Base-by-base conservation (phyloP, 2,797 vertebrate species). In the Natrix natrix region DNA sequence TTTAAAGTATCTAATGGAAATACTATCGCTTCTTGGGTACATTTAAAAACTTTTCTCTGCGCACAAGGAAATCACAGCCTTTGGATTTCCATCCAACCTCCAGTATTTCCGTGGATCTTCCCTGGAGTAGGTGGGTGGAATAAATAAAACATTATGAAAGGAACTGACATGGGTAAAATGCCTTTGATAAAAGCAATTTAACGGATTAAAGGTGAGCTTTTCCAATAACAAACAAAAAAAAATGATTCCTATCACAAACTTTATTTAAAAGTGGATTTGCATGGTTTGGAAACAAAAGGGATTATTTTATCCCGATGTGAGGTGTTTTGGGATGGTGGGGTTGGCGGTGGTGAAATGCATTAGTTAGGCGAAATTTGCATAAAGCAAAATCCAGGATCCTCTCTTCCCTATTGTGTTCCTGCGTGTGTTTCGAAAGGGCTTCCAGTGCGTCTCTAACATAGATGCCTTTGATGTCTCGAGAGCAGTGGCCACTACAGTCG, bases 281-380 rank as follows among this genome's bases (percentile, higher is more conserved):
- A 24, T 48, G 48, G 48, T 24, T 61, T 28, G 48, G 86, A 88
- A 91, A 52, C 63, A 61, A 91, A 43, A 3, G n/a, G 28, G 13
- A n/a, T 0, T 0, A 0, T 0, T 6, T 0, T 4, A 6, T 0
- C 90, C 4, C 57, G 24, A 0, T 22, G 0, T 0, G 0, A 0
- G 26, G 93, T 32, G 32, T 10, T 43, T 43, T 10, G 74, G 74
- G 3, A 43, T 22, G 37, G 37, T 10, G 17, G 74, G 37, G 74
- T 22, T 74, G 16, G n/a, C 13, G 63, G 74, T 2, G 6, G n/a
- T 48, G 69, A 63, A 91, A 0, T 0, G 0, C 0, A 4, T 11
- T 6, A 0, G 0, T 0, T 3, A 55, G 0, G 0, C 0, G 0
- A 1, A 2, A 11, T 94, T 26, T 32, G 61, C 57, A 48, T 88